A percentile compares a stretch with the other conserved stretches of the same genome.
These are phyloP conservation scores for Odobenus rosmarus DNA, from an alignment of 2,113 vertebrate genomes.

Conservation along the genomic window DNA sequence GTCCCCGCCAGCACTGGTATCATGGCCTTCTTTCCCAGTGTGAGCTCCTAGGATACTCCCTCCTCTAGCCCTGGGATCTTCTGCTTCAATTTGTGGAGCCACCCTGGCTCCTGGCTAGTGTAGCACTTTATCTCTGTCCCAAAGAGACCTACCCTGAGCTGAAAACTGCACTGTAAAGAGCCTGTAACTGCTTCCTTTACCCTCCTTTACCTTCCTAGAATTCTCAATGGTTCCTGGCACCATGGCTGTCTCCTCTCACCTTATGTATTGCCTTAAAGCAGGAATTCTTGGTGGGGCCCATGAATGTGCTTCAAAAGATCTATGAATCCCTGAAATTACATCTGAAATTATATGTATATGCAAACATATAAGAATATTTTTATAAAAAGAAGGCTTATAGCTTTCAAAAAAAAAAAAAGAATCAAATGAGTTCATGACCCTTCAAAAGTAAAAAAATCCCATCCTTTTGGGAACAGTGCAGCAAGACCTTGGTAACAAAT, in stretches of 20 bases:
- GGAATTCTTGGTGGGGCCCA: constrained; percentile 18
- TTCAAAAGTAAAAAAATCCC: not conserved
- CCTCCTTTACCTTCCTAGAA: not conserved
- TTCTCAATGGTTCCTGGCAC: not conserved
- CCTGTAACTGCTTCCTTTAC: not conserved
- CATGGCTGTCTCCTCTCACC: not conserved
- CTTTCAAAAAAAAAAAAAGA: constrained; percentile 34
- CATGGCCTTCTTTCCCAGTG: constrained; percentile 7
- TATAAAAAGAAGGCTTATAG: constrained; percentile 35
- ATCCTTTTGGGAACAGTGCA: constrained; percentile 24
- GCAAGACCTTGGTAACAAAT: constrained; percentile 37
- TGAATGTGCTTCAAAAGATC: constrained; percentile 28
- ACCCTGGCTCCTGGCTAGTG: not conserved
- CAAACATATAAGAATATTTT: constrained; percentile 23
- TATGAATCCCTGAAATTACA: constrained; percentile 41
- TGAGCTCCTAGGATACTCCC: not conserved
- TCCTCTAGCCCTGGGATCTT: not conserved
- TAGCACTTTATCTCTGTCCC: constrained; percentile 23
- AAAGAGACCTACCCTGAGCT: not conserved
- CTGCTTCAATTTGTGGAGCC: constrained; percentile 34
- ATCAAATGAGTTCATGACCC: not conserved
- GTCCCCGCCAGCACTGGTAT: not conserved
- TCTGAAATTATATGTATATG: constrained; percentile 18
- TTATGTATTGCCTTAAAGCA: constrained; percentile 4
- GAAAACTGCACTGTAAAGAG: not conserved